Evolutionary conservation across 2,888 invertebrate genomes (phyloP), one percentile per base, ranked within the genome.

Genomic region (Andrena praecox): DNA sequence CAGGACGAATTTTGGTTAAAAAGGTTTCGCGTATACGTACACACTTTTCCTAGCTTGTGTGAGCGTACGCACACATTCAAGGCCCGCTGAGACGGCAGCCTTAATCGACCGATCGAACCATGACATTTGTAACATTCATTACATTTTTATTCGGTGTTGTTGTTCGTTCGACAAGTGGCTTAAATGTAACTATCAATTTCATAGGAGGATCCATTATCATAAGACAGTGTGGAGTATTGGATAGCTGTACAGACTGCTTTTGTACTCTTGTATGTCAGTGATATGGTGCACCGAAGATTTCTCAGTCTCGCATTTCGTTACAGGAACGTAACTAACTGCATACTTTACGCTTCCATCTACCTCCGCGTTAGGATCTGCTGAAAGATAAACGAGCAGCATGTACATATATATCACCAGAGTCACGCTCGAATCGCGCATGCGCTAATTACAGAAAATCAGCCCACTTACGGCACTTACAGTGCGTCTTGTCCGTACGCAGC

Each of bases 231-330:
- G 69, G 42, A 12, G 63, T 82, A 85, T 35, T 4, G 92, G 90
- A 75, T 87, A 93, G 3, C 87, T 76, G 35, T 84, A 79, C 4
- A 93, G 80, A 27, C 62, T 63, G 2, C 69, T 87, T 77, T 92
- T 92, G 63, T 84, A 93, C 3, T 83, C 79, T 75, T 90, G 86
- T 52, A 93, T 85, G 62, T 91, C 82, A 7, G 87, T 91, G 33
- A 93, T 89, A 24, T 84, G 90, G 71, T 88, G 82, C 31, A 77
- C 78, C 0, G 24, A 1, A 81, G 16, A 66, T 90, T 87, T 27
- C n/a, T 88, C 77, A 16, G 74, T 74, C 54, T 90, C 78, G 4
- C 62, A 72, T 10, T 66, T 84, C 27, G 60, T 72, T n/a, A 31
- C 86, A 76, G 16, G 70, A 67, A 92, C 75, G 75, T 89, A 92